Conservation (phyloP, 1,140 invertebrate genomes). For the Phenacoccus solenopsis region DNA sequence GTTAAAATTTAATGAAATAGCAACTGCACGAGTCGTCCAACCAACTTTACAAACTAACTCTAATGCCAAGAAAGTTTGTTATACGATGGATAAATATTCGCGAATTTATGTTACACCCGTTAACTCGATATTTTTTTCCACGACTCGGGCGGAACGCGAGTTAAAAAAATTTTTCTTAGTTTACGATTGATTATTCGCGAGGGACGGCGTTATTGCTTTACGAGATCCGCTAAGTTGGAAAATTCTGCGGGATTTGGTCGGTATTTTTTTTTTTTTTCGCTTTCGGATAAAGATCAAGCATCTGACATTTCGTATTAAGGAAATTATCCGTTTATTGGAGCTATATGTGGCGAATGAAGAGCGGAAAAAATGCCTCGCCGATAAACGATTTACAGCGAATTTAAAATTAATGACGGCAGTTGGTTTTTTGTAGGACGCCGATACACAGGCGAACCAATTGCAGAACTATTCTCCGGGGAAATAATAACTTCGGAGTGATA, state of each 20-base stretch:
- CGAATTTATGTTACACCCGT: background rate
- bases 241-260: too few species aligned
- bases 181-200: background rate
- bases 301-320: background rate
- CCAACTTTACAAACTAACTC: background rate
- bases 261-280: too few species aligned
- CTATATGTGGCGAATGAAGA: too few species aligned
- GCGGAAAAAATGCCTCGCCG: background rate
- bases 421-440: background rate
- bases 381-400: background rate
- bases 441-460: background rate
- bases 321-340: background rate
- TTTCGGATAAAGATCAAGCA: background rate
- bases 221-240: too few species aligned
- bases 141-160: background rate
- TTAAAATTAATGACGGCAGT: background rate
- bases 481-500: background rate
- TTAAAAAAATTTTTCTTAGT: background rate
- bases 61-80: background rate
- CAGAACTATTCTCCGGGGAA: background rate
- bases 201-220: background rate
- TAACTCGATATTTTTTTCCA: background rate
- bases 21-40: background rate
- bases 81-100: background rate
- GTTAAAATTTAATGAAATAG: slow-evolving; percentile 3